These are phyloP conservation scores for Sinonovacula constricta DNA, from an alignment of 1,140 invertebrate species.

Conservation along the genomic window DNA sequence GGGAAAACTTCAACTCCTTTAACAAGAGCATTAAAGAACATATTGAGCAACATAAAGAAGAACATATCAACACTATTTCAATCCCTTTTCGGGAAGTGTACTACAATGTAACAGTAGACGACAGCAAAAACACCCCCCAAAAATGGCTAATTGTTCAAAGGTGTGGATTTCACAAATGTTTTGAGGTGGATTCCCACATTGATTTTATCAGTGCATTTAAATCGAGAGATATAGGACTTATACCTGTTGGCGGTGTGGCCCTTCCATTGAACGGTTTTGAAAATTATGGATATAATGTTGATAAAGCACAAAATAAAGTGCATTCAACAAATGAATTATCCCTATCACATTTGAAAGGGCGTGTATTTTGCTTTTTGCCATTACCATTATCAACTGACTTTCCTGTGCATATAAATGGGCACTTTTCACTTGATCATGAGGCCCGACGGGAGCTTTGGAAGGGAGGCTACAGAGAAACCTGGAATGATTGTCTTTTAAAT, in stretches of 20 bases:
- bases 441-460: constrained; percentile 64
- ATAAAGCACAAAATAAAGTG: neutral
- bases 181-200: constrained; percentile 60
- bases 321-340: too few species aligned
- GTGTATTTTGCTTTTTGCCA: constrained; percentile 71
- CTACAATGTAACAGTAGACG: constrained; percentile 45
- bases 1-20: neutral
- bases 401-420: constrained; percentile 72
- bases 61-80: constrained; percentile 11
- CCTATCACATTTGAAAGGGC: neutral
- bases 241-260: too few species aligned
- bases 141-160: constrained; percentile 61
- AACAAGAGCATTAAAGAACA: neutral
- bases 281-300: too few species aligned
- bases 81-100: constrained; percentile 7
- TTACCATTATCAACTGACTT: constrained; percentile 66
- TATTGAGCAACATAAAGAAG: neutral
- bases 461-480: constrained; percentile 48
- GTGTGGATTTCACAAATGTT: constrained; percentile 60
- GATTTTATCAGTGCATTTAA: constrained; percentile 68
- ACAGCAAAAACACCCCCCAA: constrained; percentile 8
- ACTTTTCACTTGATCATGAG: constrained; percentile 72
- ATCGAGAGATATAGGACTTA: too few species aligned
- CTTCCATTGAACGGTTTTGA: too few species aligned
- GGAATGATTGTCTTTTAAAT: constrained; percentile 61